Base-by-base conservation (phyloP, 1,140 invertebrate species). In the Brachionus plicatilis region DNA sequence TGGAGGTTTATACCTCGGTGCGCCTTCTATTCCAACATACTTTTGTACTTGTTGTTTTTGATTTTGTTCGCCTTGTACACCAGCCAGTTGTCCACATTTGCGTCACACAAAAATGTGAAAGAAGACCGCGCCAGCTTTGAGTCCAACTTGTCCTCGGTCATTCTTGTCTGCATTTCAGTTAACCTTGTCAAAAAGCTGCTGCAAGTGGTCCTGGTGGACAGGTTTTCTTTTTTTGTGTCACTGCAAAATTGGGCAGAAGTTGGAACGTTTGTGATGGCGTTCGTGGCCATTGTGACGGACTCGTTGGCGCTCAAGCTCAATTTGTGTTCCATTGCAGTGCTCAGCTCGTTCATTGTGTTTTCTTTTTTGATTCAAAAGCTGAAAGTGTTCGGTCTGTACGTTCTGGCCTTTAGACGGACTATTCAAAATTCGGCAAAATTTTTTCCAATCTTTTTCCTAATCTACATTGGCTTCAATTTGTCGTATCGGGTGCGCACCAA, bases 371-470 rank as follows among this genome's bases (percentile, higher is more conserved):
- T 82, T 5, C 79, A 82, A 37, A 82, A 82, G 41, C 27, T 82
- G n/a, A 82, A 82, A 68, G 65, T 82, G 20, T 82, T 82, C n/a
- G 79, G 79, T 17, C 43, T 82, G 2, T 82, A 82, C 37, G 79
- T 82, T 8, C 53, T 82, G 0, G 79, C 79, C 1, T 82, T 82
- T 68, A 14, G 79, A 2, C 79, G 79, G 3, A 82, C 79, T 9
- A 43, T 82, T 41, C 53, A 82, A 47, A 82, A 82, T 68, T 82
- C 79, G 41, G 79, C 79, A 8, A 82, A 65, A 82, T 82, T 82
- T 68, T 82, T 82, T 41, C 79, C 79, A 27, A 82, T 82, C 3
- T 82, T 82, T 82, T 68, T 82, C 27, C 29, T 82, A 0, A 82
- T 82, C 41, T 82, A 82, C 33, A 68, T 68, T 33, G 79, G 79